These are phyloP conservation scores for Halcyon malimbica DNA, from an alignment of 2,113 vertebrate species.

Conservation along the genomic window DNA sequence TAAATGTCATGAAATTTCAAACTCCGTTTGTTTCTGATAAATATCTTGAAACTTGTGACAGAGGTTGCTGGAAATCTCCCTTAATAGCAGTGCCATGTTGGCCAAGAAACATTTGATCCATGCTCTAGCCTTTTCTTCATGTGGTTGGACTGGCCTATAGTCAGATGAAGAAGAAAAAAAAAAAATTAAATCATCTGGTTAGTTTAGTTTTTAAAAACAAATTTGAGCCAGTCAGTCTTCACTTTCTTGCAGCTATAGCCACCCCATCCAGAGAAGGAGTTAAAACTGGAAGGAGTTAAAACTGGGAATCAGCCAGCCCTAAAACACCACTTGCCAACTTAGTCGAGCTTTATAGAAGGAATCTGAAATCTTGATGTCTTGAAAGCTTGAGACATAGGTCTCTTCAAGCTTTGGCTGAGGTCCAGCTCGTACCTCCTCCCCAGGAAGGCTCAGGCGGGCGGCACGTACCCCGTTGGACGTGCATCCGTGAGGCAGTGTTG, in stretches of 20 bases:
- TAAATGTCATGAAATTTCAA: constrained; percentile 40
- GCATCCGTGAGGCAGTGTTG: neutral
- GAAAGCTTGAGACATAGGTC: neutral
- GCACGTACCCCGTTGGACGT: neutral
- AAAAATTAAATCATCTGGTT: neutral
- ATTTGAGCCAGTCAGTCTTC: neutral
- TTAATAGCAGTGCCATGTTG: neutral
- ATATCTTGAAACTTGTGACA: constrained; percentile 20
- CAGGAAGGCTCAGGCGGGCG: neutral
- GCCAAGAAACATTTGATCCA: neutral
- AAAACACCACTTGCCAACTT: neutral
- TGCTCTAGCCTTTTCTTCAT: neutral
- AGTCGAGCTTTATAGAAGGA: neutral
- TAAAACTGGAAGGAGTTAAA: neutral
- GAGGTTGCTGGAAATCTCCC: constrained; percentile 30
- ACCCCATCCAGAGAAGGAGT: neutral
- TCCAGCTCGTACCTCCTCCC: neutral
- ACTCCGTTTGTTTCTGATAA: constrained; percentile 43
- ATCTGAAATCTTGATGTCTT: neutral
- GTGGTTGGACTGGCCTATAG: neutral
- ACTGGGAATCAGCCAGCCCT: neutral
- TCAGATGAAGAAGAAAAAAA: neutral
- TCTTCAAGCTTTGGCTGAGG: neutral
- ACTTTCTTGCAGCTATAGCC: neutral
- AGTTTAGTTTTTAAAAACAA: neutral